phyloP scores from a whole-genome alignment of 2,797 vertebrate species.

The Syncerus caffer region DNA sequence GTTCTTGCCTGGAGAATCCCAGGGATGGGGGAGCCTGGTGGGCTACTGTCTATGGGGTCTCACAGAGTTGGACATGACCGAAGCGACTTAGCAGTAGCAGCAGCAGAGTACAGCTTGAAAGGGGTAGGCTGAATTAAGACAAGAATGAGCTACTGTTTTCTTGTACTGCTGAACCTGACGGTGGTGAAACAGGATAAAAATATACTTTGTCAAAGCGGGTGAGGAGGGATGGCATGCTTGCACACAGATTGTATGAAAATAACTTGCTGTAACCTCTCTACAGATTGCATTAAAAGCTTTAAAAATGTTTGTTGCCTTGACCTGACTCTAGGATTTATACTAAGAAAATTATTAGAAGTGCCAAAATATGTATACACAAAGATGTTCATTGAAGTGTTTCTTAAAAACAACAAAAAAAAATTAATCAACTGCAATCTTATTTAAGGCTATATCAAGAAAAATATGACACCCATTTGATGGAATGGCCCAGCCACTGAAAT shows the following conservation, averaged over 20 bases:
- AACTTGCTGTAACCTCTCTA: neutral
- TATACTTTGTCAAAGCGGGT: rapidly evolving
- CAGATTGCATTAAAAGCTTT: neutral
- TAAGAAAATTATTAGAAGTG: neutral
- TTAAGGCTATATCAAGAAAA: neutral
- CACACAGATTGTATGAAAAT: neutral
- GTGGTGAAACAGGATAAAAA: neutral
- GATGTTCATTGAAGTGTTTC: neutral
- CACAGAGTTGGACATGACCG: too few species aligned
- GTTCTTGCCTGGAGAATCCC: too few species aligned
- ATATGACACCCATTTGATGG: too few species aligned
- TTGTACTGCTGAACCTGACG: neutral
- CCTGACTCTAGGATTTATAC: neutral
- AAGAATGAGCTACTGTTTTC: neutral
- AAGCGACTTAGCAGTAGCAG: too few species aligned
- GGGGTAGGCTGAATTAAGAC: neutral
- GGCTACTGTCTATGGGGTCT: too few species aligned
- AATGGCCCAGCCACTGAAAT: too few species aligned
- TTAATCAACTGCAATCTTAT: neutral
- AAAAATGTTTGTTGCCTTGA: neutral
- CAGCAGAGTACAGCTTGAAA: neutral
- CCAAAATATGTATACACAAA: neutral
- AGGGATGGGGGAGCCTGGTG: too few species aligned
- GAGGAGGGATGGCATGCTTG: rapidly evolving
- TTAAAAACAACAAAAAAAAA: neutral